These are phyloP conservation scores for Trachelus tabidus DNA, from an alignment of 2,888 invertebrate genomes.

Conservation along the genomic window DNA sequence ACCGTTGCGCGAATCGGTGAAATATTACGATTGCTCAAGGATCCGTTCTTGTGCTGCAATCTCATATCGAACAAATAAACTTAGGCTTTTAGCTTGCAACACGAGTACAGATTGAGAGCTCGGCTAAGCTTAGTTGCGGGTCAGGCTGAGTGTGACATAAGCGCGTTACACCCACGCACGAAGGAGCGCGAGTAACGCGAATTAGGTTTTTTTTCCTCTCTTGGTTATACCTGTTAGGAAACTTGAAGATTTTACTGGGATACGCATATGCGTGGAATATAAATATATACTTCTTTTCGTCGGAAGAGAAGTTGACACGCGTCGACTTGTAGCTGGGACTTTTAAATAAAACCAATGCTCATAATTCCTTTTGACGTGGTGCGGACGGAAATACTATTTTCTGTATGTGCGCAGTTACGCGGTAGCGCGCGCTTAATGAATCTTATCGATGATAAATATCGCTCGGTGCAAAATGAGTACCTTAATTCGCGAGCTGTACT, in stretches of 20 bases:
- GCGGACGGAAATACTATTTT: neutral
- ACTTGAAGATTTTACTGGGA: neutral
- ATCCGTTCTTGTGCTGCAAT: neutral
- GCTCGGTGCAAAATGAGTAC: neutral
- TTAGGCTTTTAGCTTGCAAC: slow-evolving; percentile 34
- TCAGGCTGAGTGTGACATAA: slow-evolving; percentile 31
- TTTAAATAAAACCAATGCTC: neutral
- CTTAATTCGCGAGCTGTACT: neutral
- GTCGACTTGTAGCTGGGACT: neutral
- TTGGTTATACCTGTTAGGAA: slow-evolving; percentile 24
- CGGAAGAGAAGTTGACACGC: neutral
- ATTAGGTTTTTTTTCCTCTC: slow-evolving; percentile 22
- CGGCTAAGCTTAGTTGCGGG: slow-evolving; percentile 33
- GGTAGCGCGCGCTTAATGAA: neutral
- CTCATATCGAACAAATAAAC: slow-evolving; percentile 20
- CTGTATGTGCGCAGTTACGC: neutral
- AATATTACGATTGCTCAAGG: neutral
- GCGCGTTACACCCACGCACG: slow-evolving; percentile 21
- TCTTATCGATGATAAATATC: neutral
- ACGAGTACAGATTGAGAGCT: slow-evolving; percentile 26
- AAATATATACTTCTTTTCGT: neutral
- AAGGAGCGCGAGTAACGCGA: neutral
- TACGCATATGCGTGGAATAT: neutral
- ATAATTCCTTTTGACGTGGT: neutral
- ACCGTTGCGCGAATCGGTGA: neutral